Conservation (phyloP, 2,888 invertebrate species). For the Aromia moschata region DNA sequence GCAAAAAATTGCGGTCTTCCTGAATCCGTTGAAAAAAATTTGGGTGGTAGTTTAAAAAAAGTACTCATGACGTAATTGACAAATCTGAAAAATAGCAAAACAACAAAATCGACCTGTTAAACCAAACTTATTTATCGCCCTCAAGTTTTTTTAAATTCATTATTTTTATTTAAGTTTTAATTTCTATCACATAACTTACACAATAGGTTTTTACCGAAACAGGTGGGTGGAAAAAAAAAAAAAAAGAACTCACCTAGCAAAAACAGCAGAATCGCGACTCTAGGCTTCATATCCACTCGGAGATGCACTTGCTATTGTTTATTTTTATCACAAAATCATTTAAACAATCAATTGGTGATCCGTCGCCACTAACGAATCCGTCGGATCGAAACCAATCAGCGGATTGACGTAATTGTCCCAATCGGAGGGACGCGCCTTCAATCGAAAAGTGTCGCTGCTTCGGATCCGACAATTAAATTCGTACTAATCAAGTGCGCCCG, state of each 20-base stretch:
- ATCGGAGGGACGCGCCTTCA: conserved; percentile 44
- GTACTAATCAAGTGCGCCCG: conserved; percentile 31
- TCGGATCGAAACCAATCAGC: conserved; percentile 33
- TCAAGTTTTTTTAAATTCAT: too few relatives aligned
- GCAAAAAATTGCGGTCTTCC: too few relatives aligned
- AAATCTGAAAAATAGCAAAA: too few relatives aligned
- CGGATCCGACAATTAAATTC: conserved; percentile 32
- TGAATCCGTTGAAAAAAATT: too few relatives aligned
- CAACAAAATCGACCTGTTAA: too few relatives aligned
- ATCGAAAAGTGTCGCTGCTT: conserved; percentile 32
- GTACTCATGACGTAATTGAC: too few relatives aligned
- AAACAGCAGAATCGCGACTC: conserved; percentile 24
- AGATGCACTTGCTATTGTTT: conserved; percentile 17
- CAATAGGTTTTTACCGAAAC: too few relatives aligned
- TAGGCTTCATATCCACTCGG: conserved; percentile 35
- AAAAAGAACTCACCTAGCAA: conserved; percentile 28
- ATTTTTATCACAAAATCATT: conserved; percentile 25
- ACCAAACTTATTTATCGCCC: too few relatives aligned
- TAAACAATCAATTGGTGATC: conserved; percentile 29
- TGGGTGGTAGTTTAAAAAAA: too few relatives aligned
- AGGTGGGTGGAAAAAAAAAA: not conserved
- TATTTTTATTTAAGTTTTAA: too few relatives aligned
- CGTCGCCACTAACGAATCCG: conserved; percentile 26
- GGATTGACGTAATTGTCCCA: conserved; percentile 46
- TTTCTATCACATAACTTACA: too few relatives aligned